Evolutionary conservation across 37 sponge, comb jelly and placozoan genomes (phyloP).

Genomic region (Haliclona indistincta): DNA sequence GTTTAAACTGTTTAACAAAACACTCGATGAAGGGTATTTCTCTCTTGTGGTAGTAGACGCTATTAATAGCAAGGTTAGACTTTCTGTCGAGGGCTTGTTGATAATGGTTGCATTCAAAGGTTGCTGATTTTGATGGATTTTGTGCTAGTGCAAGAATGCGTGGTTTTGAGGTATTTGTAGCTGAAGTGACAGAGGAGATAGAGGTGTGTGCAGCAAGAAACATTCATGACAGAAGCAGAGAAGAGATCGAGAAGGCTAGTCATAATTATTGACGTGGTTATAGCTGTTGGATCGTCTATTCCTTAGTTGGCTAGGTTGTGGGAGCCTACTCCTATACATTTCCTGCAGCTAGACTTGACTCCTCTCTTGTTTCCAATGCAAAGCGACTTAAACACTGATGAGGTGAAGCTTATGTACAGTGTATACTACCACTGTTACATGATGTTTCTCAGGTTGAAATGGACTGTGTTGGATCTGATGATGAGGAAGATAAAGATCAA

Average conservation of each 20-base stretch:
- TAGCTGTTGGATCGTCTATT: not conserved
- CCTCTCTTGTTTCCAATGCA: constrained; percentile 48
- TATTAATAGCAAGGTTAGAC: constrained; percentile 69
- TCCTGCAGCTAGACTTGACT: constrained; percentile 60
- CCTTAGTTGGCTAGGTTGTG: constrained; percentile 55
- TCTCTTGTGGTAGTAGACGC: constrained; percentile 81
- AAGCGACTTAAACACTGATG: constrained; percentile 73
- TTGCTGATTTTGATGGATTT: constrained; percentile 72
- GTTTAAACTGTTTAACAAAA: constrained; percentile 82
- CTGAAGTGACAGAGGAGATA: constrained; percentile 63
- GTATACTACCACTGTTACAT: not conserved
- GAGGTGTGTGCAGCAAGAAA: constrained; percentile 74
- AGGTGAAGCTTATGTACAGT: constrained; percentile 38
- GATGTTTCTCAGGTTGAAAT: constrained; percentile 49
- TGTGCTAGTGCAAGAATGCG: constrained; percentile 86
- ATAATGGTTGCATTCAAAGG: no score
- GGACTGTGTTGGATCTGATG: constrained; percentile 43
- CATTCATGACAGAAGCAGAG: constrained; percentile 56
- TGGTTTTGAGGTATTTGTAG: constrained; percentile 88
- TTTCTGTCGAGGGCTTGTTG: no score
- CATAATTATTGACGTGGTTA: not conserved
- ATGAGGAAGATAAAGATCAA: no score
- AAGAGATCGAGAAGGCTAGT: constrained; percentile 70
- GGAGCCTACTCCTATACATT: constrained; percentile 80
- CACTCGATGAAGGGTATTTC: constrained; percentile 88